A percentile compares a stretch with the other conserved stretches of the same genome.
Evolutionary conservation across 2,888 invertebrate genomes (phyloP).

Genomic region (Mythimna albipuncta): DNA sequence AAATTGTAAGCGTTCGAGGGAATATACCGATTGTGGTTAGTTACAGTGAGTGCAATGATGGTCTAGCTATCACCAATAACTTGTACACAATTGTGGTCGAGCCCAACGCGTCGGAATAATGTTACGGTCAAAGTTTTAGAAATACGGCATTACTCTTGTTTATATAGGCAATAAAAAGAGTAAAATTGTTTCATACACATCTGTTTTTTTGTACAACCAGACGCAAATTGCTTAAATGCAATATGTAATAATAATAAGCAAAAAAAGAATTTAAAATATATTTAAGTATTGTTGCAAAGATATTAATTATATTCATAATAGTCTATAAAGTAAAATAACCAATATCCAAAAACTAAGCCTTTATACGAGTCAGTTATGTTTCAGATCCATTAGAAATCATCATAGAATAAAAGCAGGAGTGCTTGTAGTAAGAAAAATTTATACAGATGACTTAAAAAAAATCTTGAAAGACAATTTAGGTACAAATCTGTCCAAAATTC

Average conservation of each 20-base stretch:
- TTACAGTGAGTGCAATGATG: constrained; percentile 20
- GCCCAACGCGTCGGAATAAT: constrained; percentile 9
- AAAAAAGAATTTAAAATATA: too few species aligned
- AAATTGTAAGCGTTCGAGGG: background rate
- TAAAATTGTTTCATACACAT: too few species aligned
- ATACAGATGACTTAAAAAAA: background rate
- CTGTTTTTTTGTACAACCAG: too few species aligned
- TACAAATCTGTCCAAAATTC: constrained; percentile 29
- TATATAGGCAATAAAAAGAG: background rate
- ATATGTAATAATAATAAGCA: too few species aligned
- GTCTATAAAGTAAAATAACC: background rate
- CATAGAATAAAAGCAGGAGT: background rate
- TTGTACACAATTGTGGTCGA: constrained; percentile 40
- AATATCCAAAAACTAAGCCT: too few species aligned
- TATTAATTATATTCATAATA: background rate
- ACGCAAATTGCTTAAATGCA: too few species aligned
- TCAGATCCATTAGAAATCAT: background rate
- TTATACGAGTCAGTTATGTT: background rate
- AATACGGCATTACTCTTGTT: background rate
- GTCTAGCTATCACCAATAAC: constrained; percentile 35
- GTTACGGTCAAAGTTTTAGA: constrained; percentile 7
- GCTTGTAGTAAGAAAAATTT: background rate
- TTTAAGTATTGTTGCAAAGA: too few species aligned
- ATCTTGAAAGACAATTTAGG: background rate
- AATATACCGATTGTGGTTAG: constrained; percentile 36